Percentiles rank a stretch among this genome's conserved stretches.
These are phyloP conservation scores for Rhopalosiphum nymphaeae DNA, from an alignment of 2,888 invertebrate species.

Conservation along the genomic window DNA sequence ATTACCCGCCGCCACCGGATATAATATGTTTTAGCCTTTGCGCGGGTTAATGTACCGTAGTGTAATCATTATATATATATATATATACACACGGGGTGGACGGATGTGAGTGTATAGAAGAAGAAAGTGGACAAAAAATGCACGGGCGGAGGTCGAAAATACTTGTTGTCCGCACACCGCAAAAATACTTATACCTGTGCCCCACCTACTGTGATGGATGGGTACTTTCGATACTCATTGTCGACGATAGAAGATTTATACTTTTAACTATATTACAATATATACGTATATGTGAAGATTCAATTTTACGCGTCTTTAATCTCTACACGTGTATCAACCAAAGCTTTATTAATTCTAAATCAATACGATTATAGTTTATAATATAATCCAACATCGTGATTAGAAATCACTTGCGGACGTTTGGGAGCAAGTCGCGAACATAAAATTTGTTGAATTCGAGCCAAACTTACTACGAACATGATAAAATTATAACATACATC, in stretches of 20 bases:
- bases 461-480: not conserved
- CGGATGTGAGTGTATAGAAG: not conserved
- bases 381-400: not conserved
- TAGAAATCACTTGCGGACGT: not conserved
- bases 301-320: not conserved
- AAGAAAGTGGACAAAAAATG: not conserved
- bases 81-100: not conserved
- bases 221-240: not conserved
- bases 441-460: not conserved
- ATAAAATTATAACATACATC: not conserved
- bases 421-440: not conserved
- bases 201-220: not conserved
- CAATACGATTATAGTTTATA: not conserved
- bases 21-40: conserved; percentile 55
- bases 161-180: not conserved
- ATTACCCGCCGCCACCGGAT: conserved; percentile 58
- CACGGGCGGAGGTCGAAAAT: not conserved
- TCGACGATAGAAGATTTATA: not conserved
- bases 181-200: not conserved
- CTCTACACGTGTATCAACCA: not conserved
- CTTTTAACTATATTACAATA: not conserved
- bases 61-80: conserved; percentile 48
- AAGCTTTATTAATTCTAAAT: not conserved
- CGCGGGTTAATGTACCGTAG: conserved; percentile 56
- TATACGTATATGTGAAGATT: not conserved